phyloP scores from a whole-genome alignment of 2,888 invertebrate species.

The Autographa gamma region DNA sequence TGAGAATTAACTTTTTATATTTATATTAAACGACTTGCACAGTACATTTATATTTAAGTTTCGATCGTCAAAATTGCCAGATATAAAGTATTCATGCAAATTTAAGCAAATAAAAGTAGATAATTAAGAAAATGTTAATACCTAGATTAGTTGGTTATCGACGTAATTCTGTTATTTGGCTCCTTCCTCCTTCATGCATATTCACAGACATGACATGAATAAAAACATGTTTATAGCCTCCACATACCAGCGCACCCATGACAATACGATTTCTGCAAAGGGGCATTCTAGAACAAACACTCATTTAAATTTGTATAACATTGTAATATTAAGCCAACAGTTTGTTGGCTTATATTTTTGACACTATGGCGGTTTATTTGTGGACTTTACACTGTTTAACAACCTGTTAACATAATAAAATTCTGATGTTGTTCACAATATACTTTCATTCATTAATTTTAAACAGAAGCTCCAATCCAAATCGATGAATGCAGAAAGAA shows the following conservation, averaged over 20 bases:
- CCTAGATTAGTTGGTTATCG: background rate
- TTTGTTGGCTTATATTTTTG: too few species aligned
- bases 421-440: too few species aligned
- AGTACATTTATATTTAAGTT: conserved; percentile 9
- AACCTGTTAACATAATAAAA: too few species aligned
- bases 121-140: background rate
- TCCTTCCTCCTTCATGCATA: background rate
- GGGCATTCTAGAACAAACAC: background rate
- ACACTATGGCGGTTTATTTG: too few species aligned
- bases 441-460: too few species aligned
- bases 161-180: background rate
- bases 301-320: too few species aligned
- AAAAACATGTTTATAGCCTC: background rate
- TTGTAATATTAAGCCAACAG: too few species aligned
- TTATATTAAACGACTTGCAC: conserved; percentile 29
- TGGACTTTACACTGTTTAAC: too few species aligned
- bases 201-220: background rate
- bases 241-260: background rate
- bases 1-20: conserved; percentile 52
- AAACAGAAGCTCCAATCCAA: too few species aligned
- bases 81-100: background rate
- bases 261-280: background rate
- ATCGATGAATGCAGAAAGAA: too few species aligned
- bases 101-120: background rate
- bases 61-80: background rate